These are phyloP conservation scores for Leptodactylus fuscus DNA, from an alignment of 2,113 vertebrate genomes.

Conservation along the genomic window DNA sequence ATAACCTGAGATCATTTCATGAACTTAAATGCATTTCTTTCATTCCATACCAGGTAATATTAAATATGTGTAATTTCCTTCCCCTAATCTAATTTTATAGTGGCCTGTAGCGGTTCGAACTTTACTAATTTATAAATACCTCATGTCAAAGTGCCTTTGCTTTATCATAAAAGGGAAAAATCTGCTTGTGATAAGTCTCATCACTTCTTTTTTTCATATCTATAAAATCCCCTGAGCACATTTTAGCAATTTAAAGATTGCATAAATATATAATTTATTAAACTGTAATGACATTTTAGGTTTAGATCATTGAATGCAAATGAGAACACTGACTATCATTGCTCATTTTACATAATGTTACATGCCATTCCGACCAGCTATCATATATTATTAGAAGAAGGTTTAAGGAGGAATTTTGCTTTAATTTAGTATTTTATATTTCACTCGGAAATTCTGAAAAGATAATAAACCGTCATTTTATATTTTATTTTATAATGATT, in stretches of 20 bases:
- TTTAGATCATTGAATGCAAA: constrained; percentile 56
- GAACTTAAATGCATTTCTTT: constrained; percentile 40
- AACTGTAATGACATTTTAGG: constrained; percentile 58
- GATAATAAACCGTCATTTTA: background rate
- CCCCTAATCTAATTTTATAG: constrained; percentile 57
- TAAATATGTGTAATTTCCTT: constrained; percentile 59
- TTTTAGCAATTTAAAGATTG: constrained; percentile 58
- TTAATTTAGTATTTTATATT: constrained; percentile 2
- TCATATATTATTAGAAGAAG: constrained; percentile 21
- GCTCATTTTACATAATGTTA: constrained; percentile 52
- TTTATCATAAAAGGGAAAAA: constrained; percentile 58
- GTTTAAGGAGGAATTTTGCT: constrained; percentile 8
- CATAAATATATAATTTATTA: constrained; percentile 61
- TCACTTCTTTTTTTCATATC: constrained; percentile 56
- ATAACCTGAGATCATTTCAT: constrained; percentile 47
- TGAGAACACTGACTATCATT: constrained; percentile 51
- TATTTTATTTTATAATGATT: constrained; percentile 1
- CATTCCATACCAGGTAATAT: constrained; percentile 56
- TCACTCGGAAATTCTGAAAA: background rate
- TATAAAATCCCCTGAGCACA: constrained; percentile 55
- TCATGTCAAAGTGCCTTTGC: constrained; percentile 49
- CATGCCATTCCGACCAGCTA: constrained; percentile 36
- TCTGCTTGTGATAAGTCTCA: constrained; percentile 55
- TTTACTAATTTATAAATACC: constrained; percentile 59
- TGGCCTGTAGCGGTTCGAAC: constrained; percentile 43